Percentiles rank a stretch among this genome's conserved stretches.
Evolutionary conservation across 2,113 vertebrate species (phyloP).

Genomic region (Ciconia boyciana): DNA sequence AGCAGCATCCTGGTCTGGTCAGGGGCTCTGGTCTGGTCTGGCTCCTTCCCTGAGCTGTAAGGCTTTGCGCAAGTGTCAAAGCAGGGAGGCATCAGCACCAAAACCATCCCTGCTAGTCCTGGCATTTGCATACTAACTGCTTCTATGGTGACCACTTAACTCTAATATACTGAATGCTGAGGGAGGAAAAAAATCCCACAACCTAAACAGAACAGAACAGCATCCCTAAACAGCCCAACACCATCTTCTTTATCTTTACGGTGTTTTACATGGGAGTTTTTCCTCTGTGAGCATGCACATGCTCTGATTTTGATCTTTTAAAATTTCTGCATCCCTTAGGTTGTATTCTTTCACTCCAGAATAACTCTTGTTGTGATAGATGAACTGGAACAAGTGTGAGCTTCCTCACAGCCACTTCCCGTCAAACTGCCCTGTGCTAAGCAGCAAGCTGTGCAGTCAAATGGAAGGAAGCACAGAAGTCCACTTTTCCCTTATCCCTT

Average conservation of each 20-base stretch:
- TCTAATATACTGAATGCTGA: neutral
- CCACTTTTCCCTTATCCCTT: constrained; percentile 54
- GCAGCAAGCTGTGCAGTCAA: constrained; percentile 56
- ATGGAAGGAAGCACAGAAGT: constrained; percentile 53
- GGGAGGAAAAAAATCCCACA: neutral
- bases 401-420: constrained; percentile 67
- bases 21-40: neutral
- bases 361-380: constrained; percentile 53
- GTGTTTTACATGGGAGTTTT: neutral
- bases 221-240: neutral
- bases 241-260: neutral
- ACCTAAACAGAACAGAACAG: neutral
- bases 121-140: neutral
- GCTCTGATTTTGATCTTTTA: constrained; percentile 36
- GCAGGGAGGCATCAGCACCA: neutral
- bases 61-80: neutral
- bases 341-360: constrained; percentile 60
- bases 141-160: neutral
- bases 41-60: neutral
- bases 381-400: constrained; percentile 66
- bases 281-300: neutral
- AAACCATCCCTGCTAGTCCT: neutral
- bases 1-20: neutral
- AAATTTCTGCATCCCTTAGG: constrained; percentile 55
- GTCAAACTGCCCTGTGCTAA: constrained; percentile 42